Evolutionary conservation across 2,888 invertebrate species (phyloP).

Genomic region (Fabriciana adippe): DNA sequence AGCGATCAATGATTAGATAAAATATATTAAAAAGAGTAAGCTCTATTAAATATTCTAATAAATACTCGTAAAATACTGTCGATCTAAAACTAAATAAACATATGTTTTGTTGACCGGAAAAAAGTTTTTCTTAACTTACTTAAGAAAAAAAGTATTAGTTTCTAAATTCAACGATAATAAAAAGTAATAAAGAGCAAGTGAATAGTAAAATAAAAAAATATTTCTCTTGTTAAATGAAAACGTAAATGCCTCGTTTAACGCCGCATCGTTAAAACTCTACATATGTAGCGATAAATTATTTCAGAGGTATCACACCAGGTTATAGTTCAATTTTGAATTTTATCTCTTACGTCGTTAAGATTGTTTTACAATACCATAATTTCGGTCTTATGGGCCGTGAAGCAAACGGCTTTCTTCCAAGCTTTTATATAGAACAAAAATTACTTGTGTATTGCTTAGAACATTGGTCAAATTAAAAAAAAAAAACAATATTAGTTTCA

Average conservation of each 20-base stretch:
- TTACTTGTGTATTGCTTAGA: neutral
- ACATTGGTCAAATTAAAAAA: neutral
- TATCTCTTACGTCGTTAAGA: conserved; percentile 52
- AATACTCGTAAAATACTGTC: too few relatives aligned
- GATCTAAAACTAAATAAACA: too few relatives aligned
- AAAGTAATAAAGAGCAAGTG: too few relatives aligned
- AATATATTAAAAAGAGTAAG: too few relatives aligned
- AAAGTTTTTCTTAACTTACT: too few relatives aligned
- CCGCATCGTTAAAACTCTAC: conserved; percentile 42
- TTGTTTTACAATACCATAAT: conserved; percentile 51
- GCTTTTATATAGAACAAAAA: neutral
- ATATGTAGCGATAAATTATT: conserved; percentile 51
- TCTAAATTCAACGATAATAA: neutral
- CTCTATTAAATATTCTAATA: too few relatives aligned
- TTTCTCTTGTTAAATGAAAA: conserved; percentile 13
- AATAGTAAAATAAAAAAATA: neutral
- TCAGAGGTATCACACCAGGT: conserved; percentile 46
- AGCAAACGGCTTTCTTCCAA: conserved; percentile 45
- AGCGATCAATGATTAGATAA: too few relatives aligned
- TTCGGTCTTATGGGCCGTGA: conserved; percentile 45
- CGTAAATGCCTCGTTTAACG: conserved; percentile 37
- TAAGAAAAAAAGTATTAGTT: too few relatives aligned
- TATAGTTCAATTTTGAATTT: conserved; percentile 63
- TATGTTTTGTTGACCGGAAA: too few relatives aligned
- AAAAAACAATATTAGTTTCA: neutral